These are phyloP conservation scores for Ambastaia sidthimunki DNA, from an alignment of 2,797 vertebrate species.

Conservation along the genomic window DNA sequence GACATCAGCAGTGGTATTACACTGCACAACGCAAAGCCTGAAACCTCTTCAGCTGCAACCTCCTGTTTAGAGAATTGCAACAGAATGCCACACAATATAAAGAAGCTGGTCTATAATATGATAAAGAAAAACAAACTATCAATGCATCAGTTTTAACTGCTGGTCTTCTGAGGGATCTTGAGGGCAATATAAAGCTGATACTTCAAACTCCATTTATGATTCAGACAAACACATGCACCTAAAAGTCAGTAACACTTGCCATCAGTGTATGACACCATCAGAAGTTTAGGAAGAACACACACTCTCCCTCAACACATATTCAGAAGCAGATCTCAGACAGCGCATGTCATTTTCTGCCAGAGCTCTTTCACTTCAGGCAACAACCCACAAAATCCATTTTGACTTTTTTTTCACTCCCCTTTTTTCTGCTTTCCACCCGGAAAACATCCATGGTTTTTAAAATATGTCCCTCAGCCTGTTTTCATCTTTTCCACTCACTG, in stretches of 20 bases:
- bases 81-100: too few relatives aligned
- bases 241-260: neutral
- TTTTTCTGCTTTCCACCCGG: neutral
- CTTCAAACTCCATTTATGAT: neutral
- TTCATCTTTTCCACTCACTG: neutral
- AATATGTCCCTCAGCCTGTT: slow-evolving; percentile 10
- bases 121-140: too few relatives aligned
- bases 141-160: too few relatives aligned
- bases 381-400: slow-evolving; percentile 3
- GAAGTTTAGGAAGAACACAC: neutral
- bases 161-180: neutral
- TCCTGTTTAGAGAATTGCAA: too few relatives aligned
- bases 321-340: neutral
- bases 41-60: too few relatives aligned
- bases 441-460: slow-evolving; percentile 12
- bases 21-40: neutral
- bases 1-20: neutral
- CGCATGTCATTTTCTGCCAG: neutral
- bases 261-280: neutral
- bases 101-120: too few relatives aligned
- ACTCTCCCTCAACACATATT: neutral
- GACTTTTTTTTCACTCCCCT: slow-evolving; percentile 15
- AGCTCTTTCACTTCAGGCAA: neutral
- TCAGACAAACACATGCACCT: too few relatives aligned
- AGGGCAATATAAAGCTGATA: neutral